These are phyloP conservation scores for Thrips palmi DNA, from an alignment of 1,140 invertebrate genomes.

Conservation along the genomic window DNA sequence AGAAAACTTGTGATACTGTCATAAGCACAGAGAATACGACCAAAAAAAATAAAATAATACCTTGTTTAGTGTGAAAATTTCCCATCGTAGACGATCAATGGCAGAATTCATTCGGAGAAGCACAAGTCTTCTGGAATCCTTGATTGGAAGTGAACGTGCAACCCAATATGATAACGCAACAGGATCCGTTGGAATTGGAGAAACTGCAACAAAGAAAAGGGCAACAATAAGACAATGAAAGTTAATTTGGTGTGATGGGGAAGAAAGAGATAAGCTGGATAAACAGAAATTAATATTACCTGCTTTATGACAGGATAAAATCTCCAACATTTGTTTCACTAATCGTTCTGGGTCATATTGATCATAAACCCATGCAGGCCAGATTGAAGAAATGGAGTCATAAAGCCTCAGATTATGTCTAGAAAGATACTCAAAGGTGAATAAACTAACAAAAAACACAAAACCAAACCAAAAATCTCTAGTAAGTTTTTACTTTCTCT, in stretches of 20 bases:
- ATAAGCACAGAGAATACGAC: constrained; percentile 7
- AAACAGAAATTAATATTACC: no score
- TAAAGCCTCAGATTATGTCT: constrained; percentile 12
- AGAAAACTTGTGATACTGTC: no score
- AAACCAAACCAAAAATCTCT: constrained; percentile 6
- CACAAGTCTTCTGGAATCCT: constrained; percentile 34
- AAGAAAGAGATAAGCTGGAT: constrained; percentile 11
- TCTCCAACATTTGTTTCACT: constrained; percentile 25
- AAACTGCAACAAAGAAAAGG: constrained; percentile 17
- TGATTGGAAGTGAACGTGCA: constrained; percentile 48
- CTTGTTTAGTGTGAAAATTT: constrained; percentile 36
- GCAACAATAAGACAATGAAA: constrained; percentile 7
- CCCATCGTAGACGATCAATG: constrained; percentile 45
- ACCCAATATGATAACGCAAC: constrained; percentile 60
- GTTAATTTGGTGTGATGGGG: constrained; percentile 14
- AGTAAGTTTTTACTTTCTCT: background rate
- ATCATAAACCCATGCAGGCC: constrained; percentile 45
- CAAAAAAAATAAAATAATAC: constrained; percentile 22
- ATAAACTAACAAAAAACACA: background rate
- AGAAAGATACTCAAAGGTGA: background rate
- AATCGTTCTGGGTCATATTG: constrained; percentile 41
- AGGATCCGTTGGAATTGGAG: constrained; percentile 36
- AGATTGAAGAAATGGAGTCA: no score
- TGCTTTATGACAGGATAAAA: constrained; percentile 23
- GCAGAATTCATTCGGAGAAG: constrained; percentile 42